Evolutionary conservation across 1,140 invertebrate genomes (phyloP).

Genomic region (Paracyclopina nana): DNA sequence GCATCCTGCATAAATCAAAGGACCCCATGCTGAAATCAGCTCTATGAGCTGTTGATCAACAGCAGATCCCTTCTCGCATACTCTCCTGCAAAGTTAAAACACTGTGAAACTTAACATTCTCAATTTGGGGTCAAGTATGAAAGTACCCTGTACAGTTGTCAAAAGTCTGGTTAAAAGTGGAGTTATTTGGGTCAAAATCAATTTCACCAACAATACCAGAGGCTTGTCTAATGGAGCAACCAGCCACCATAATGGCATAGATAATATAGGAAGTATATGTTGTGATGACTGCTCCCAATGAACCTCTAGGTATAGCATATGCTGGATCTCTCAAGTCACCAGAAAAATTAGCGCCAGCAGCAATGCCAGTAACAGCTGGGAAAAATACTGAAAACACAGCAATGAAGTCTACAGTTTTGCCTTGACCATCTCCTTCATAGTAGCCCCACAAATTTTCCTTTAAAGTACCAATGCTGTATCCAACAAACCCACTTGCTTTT

Average conservation of each 20-base stretch:
- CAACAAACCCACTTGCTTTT: conserved; percentile 30
- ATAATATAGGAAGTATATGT: conserved; percentile 62
- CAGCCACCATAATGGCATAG: conserved; percentile 56
- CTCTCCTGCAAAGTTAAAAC: too few relatives aligned
- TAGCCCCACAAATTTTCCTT: conserved; percentile 48
- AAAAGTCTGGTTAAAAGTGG: conserved; percentile 4
- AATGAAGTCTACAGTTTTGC: conserved; percentile 54
- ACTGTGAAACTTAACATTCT: too few relatives aligned
- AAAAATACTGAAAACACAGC: conserved; percentile 88
- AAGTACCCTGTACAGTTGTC: not conserved
- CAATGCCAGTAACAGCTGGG: conserved; percentile 83
- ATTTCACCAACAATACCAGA: conserved; percentile 33
- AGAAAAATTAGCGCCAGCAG: conserved; percentile 90
- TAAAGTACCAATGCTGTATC: conserved; percentile 36
- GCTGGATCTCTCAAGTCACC: conserved; percentile 42
- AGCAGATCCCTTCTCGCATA: conserved; percentile 2
- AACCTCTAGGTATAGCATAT: conserved; percentile 43
- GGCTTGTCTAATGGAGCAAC: conserved; percentile 50
- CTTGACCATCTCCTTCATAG: conserved; percentile 49
- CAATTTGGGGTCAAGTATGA: too few relatives aligned
- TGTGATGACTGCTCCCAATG: conserved; percentile 60
- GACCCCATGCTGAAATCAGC: conserved; percentile 66
- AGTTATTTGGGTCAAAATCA: not conserved
- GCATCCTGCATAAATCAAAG: conserved; percentile 82
- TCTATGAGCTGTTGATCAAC: conserved; percentile 52